Base-by-base conservation (phyloP, 1,140 invertebrate genomes). In the Bombus ignitus region DNA sequence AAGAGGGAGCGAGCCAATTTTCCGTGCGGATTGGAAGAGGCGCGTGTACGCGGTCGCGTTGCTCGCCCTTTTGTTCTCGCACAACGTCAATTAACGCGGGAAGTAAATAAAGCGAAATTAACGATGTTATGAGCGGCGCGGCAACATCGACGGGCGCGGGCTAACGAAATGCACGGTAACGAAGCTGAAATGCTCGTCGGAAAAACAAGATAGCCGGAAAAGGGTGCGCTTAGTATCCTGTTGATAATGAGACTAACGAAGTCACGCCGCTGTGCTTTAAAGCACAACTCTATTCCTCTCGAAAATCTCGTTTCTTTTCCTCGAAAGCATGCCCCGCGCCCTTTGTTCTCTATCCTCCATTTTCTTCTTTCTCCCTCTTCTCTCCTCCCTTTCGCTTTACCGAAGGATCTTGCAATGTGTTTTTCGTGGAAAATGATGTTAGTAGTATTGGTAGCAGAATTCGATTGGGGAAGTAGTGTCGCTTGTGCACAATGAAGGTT, bases 21-120 rank as follows among this genome's bases (percentile, higher is more conserved):
- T 39, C 57, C 6, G 32, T 32, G 42, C 15, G n/a, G 9, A 75
- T 9, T 75, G 15, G 13, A 76, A 59, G 12, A 39, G 4, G 8
- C 37, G 12, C 25, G 32, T 76, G 57, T 28, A 62, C 75, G 75
- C 35, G n/a, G 39, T 25, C 25, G 37, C 28, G 62, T 62, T 42
- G 22, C n/a, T 18, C 75, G 25, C n/a, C 15, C 57, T 77, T 77
- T 77, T 77, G 57, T 77, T 77, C 75, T 39, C 25, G 47, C 37
- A 15, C 25, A 62, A n/a, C 35, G 62, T 62, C 37, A 62, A 77
- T 77, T 62, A 77, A 62, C 75, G 13, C 28, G 53, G 37, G 1
- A 62, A 62, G 75, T 77, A 77, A 77, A 77, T 77, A 77, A 77
- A 77, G 75, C 57, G 13, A 39, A 77, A 77, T 77, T 77, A 77